Conservation (phyloP, 92 coral and sea anemone genomes). For the Porites cylindrica region DNA sequence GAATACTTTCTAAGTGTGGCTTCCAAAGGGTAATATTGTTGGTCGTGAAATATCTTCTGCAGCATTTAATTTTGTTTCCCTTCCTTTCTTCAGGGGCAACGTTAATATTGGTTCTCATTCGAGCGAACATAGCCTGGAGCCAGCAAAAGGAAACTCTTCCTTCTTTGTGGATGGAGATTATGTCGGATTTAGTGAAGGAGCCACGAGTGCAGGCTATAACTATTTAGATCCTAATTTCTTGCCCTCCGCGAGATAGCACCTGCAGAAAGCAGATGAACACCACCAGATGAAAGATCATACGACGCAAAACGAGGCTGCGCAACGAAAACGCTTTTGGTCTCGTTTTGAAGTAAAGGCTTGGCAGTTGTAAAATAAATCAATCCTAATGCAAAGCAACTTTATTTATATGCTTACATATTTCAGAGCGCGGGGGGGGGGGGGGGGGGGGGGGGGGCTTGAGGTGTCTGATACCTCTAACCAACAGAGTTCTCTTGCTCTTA, state of each 20-base stretch:
- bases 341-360: not conserved
- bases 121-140: slow-evolving; percentile 76
- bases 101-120: slow-evolving; percentile 68
- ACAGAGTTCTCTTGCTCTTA: too few species aligned
- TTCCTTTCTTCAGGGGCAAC: slow-evolving; percentile 52
- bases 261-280: not conserved
- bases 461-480: too few species aligned
- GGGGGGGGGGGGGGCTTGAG: too few species aligned
- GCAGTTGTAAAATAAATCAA: too few species aligned
- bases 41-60: too few species aligned
- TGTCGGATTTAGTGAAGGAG: slow-evolving; percentile 76
- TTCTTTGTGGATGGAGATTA: slow-evolving; percentile 95
- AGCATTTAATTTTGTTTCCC: not conserved
- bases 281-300: too few species aligned
- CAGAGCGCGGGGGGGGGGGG: too few species aligned
- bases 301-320: not conserved
- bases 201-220: slow-evolving; percentile 83
- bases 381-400: too few species aligned
- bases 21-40: too few species aligned
- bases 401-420: too few species aligned
- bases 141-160: slow-evolving; percentile 60
- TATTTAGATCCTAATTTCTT: slow-evolving; percentile 95
- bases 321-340: not conserved
- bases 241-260: slow-evolving; percentile 92
- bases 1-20: too few species aligned